A percentile compares a stretch with the other conserved stretches of the same genome.
These are phyloP conservation scores for Urocitellus parryii DNA, from an alignment of 2,113 vertebrate genomes.

Conservation along the genomic window DNA sequence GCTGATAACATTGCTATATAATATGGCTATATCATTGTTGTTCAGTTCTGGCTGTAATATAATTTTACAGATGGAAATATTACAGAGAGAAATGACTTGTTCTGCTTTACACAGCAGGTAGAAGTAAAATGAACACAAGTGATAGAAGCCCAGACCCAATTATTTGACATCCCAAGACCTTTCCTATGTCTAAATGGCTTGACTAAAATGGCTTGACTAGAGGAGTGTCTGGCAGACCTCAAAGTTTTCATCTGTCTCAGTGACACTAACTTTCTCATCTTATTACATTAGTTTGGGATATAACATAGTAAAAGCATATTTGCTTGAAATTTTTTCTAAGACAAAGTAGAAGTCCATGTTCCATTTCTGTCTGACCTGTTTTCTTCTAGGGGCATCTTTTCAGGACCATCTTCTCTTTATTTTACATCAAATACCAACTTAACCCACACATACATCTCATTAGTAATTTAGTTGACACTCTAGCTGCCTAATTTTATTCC, in stretches of 20 bases:
- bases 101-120: background rate
- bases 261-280: background rate
- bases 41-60: conserved; percentile 7
- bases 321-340: conserved; percentile 18
- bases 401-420: background rate
- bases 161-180: background rate
- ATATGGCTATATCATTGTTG: too few relatives aligned
- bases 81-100: conserved; percentile 29
- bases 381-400: background rate
- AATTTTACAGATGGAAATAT: conserved; percentile 61
- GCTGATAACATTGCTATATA: too few relatives aligned
- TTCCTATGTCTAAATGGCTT: background rate
- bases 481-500: background rate
- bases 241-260: background rate
- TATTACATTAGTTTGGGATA: background rate
- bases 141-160: background rate
- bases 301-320: background rate
- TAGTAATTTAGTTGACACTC: background rate
- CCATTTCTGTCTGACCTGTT: background rate
- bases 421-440: background rate
- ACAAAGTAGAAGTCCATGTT: background rate
- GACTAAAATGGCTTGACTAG: too few relatives aligned
- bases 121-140: conserved; percentile 31
- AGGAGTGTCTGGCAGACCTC: background rate
- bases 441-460: background rate